Evolutionary conservation across 2,113 vertebrate genomes (phyloP).

Genomic region (Cnemophilus loriae): DNA sequence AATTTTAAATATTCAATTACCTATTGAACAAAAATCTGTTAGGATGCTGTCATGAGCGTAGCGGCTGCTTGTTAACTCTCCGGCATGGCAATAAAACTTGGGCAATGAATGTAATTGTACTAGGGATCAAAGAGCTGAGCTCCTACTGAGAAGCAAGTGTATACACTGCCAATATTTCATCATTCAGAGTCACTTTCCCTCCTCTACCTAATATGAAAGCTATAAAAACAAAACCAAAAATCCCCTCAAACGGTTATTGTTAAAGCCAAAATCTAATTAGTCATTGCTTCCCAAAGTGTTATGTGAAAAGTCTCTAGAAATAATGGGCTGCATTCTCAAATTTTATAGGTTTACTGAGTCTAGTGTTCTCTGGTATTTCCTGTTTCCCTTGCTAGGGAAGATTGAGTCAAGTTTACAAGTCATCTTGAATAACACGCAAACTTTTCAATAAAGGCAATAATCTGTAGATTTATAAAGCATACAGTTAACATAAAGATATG

Average conservation of each 20-base stretch:
- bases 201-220: slow-evolving; percentile 82
- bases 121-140: slow-evolving; percentile 72
- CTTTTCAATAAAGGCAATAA: slow-evolving; percentile 81
- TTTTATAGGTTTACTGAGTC: slow-evolving; percentile 95
- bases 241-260: slow-evolving; percentile 82
- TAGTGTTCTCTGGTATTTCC: slow-evolving; percentile 94
- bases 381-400: slow-evolving; percentile 86
- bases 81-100: slow-evolving; percentile 54
- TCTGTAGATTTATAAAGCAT: slow-evolving; percentile 76
- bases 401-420: slow-evolving; percentile 88
- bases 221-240: slow-evolving; percentile 85
- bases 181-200: slow-evolving; percentile 75
- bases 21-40: slow-evolving; percentile 57
- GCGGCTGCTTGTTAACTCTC: slow-evolving; percentile 69
- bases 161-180: slow-evolving; percentile 77
- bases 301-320: slow-evolving; percentile 86
- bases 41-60: slow-evolving; percentile 41
- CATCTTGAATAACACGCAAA: slow-evolving; percentile 85
- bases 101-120: slow-evolving; percentile 72
- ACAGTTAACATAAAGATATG: slow-evolving; percentile 59
- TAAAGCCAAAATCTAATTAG: slow-evolving; percentile 95
- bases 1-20: slow-evolving; percentile 64
- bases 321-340: slow-evolving; percentile 88
- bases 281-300: slow-evolving; percentile 90
- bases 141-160: slow-evolving; percentile 76